Conservation (phyloP, 2,113 vertebrate genomes). For the Himantopus leucocephalus region DNA sequence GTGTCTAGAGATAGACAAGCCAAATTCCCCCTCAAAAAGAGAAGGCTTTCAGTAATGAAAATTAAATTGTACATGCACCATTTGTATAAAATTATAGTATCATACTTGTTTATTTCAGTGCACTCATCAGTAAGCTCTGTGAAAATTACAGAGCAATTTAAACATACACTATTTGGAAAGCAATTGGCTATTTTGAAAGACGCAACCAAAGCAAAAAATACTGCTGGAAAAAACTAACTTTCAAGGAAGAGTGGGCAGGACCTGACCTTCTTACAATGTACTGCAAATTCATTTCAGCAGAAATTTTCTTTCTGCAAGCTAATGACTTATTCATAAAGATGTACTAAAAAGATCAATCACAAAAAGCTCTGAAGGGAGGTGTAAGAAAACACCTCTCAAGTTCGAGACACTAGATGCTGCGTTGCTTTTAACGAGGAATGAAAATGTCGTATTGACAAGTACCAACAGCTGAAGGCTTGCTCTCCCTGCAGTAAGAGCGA, state of each 20-base stretch:
- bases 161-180: slow-evolving; percentile 33
- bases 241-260: neutral
- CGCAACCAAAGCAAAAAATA: neutral
- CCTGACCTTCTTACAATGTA: neutral
- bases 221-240: neutral
- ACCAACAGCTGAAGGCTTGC: slow-evolving; percentile 1
- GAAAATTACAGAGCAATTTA: slow-evolving; percentile 8
- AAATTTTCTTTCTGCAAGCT: neutral
- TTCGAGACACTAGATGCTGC: neutral
- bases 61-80: neutral
- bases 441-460: neutral
- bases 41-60: neutral
- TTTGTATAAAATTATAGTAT: neutral
- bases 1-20: neutral
- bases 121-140: slow-evolving; percentile 13
- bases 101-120: neutral
- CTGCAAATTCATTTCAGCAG: neutral
- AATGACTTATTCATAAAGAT: neutral
- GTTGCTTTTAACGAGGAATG: neutral
- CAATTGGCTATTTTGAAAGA: slow-evolving; percentile 23
- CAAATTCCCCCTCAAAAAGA: neutral
- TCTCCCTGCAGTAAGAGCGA: neutral
- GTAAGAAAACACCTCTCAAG: neutral
- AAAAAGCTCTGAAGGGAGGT: neutral
- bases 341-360: neutral